phyloP scores from a whole-genome alignment of 2,113 vertebrate species.

The Poeciliopsis occidentalis region DNA sequence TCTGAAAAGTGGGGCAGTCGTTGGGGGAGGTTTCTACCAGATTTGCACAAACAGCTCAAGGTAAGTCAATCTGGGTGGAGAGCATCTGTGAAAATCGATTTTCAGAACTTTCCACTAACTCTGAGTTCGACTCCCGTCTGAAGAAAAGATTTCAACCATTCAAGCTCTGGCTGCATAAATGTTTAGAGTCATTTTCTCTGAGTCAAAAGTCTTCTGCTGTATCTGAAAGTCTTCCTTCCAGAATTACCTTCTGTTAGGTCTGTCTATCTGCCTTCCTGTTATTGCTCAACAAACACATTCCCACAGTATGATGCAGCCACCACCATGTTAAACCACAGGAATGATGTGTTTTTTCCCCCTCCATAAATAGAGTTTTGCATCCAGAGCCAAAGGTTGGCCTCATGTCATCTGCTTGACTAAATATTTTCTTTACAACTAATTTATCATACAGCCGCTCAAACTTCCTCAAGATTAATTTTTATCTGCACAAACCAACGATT shows the following conservation, averaged over 20 bases:
- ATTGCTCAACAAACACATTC: not conserved
- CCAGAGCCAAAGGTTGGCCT: no score
- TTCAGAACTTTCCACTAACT: not conserved
- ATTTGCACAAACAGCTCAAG: not conserved
- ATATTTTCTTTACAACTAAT: no score
- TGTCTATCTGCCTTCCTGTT: not conserved
- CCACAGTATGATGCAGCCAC: not conserved
- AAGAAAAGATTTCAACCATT: not conserved
- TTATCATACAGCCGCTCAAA: not conserved
- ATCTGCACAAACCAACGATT: no score
- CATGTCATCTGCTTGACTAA: no score
- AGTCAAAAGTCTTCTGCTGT: not conserved
- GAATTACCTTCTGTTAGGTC: not conserved
- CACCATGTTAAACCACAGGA: not conserved
- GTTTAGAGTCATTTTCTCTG: not conserved
- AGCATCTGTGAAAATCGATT: not conserved
- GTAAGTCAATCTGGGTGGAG: not conserved
- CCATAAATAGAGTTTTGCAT: no score
- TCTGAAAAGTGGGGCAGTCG: not conserved
- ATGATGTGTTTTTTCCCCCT: no score
- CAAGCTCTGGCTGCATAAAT: not conserved
- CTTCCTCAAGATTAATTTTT: no score
- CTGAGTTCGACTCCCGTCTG: not conserved
- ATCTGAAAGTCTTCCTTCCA: not conserved
- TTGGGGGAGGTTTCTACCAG: not conserved